Evolutionary conservation across 2,888 invertebrate species (phyloP).

Genomic region (Cephus rjabovi): DNA sequence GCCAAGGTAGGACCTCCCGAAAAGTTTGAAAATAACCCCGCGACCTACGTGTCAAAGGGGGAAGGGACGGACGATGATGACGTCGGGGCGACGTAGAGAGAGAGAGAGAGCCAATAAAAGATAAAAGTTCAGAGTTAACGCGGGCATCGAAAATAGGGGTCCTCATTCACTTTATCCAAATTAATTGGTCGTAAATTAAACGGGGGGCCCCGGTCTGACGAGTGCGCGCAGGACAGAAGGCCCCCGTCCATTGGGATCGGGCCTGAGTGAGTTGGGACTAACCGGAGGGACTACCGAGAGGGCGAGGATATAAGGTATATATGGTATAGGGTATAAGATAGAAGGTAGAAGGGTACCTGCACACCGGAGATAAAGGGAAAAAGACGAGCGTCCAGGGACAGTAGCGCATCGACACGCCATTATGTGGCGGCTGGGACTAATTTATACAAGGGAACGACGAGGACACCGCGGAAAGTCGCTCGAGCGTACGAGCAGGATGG

Average conservation of each 20-base stretch:
- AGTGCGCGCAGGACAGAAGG: conserved; percentile 34
- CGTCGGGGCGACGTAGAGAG: conserved; percentile 5
- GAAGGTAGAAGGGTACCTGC: conserved; percentile 18
- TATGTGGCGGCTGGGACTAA: conserved; percentile 66
- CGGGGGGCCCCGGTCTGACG: conserved; percentile 45
- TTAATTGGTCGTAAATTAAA: conserved; percentile 68
- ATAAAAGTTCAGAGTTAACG: conserved; percentile 60
- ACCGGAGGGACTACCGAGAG: background rate
- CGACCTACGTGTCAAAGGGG: background rate
- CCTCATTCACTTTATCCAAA: conserved; percentile 65
- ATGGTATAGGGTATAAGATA: conserved; percentile 1
- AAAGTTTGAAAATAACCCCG: background rate
- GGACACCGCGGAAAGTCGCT: conserved; percentile 57
- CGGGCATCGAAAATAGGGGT: conserved; percentile 61
- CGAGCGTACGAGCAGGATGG: conserved; percentile 28
- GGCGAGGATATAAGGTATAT: background rate
- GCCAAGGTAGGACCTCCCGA: background rate
- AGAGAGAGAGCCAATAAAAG: conserved; percentile 24
- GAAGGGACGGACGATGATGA: background rate
- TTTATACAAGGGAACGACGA: conserved; percentile 66
- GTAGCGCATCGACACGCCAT: conserved; percentile 67
- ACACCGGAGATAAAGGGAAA: conserved; percentile 6
- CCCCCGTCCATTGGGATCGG: background rate
- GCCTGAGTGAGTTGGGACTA: background rate
- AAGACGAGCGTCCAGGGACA: conserved; percentile 41